phyloP scores from a whole-genome alignment of 2,113 vertebrate genomes.

The Actenoides lindsayi region DNA sequence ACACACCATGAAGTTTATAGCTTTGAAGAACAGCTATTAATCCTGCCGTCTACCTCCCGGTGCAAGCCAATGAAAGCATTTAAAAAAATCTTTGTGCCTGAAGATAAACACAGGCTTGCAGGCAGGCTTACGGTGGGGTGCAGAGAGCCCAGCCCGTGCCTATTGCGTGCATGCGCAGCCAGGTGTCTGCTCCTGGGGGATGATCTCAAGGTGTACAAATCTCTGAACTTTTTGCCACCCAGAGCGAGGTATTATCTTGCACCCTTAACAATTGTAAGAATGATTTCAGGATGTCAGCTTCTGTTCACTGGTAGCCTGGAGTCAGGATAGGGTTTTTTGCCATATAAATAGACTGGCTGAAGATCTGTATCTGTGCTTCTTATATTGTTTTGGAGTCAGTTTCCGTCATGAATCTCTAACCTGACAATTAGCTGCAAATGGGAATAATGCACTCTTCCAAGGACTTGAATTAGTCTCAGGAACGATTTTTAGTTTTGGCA shows the following conservation, averaged over 20 bases:
- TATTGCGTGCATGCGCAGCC: rapidly evolving
- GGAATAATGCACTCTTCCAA: background rate
- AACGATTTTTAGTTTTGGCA: background rate
- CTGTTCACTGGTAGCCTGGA: background rate
- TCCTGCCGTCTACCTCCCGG: slow-evolving; percentile 31
- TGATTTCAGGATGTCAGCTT: background rate
- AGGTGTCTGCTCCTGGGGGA: background rate
- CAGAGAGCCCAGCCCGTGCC: rapidly evolving
- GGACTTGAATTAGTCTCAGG: background rate
- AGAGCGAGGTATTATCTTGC: background rate
- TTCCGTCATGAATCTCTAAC: background rate
- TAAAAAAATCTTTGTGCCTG: slow-evolving; percentile 15
- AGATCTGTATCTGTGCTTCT: background rate
- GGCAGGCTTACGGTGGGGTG: background rate
- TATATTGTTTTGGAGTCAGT: background rate
- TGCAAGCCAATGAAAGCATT: slow-evolving; percentile 20
- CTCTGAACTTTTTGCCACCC: background rate
- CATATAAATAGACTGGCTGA: background rate
- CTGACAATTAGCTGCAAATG: background rate
- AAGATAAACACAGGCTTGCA: background rate
- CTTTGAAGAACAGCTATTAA: slow-evolving; percentile 64
- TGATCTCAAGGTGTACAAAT: background rate
- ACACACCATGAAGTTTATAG: slow-evolving; percentile 52
- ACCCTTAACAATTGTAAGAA: background rate
- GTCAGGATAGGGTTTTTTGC: background rate